These are phyloP conservation scores for Mus pahari DNA, from an alignment of 2,113 vertebrate species.

Conservation along the genomic window DNA sequence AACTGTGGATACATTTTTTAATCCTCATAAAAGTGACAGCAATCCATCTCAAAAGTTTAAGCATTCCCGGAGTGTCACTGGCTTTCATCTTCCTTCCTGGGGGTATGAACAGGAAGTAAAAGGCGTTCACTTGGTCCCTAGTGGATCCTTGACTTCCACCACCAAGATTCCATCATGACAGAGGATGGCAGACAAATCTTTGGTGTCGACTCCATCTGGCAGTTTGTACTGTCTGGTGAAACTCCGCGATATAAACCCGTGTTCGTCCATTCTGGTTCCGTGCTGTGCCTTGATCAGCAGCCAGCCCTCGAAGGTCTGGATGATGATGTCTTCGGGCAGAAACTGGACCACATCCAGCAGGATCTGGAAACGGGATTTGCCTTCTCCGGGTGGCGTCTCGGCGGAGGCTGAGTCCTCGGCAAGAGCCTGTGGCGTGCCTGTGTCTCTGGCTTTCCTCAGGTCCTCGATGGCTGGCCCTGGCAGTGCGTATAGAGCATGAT, in stretches of 20 bases:
- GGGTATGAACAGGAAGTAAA: constrained; percentile 43
- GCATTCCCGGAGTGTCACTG: accelerated
- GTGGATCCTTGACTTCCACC: constrained; percentile 86
- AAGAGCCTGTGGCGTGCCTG: not conserved
- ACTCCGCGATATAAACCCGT: constrained; percentile 89
- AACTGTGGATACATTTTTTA: constrained; percentile 64
- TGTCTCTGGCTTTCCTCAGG: not conserved
- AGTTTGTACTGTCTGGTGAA: constrained; percentile 90
- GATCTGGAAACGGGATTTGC: constrained; percentile 83
- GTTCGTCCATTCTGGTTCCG: constrained; percentile 89
- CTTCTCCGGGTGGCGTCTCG: not conserved
- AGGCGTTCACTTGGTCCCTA: constrained; percentile 70
- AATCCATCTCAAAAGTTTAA: not conserved
- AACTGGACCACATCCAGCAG: constrained; percentile 92
- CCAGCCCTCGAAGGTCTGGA: constrained; percentile 93
- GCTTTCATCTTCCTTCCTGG: not conserved
- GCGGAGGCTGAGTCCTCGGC: accelerated
- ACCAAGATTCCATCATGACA: constrained; percentile 92
- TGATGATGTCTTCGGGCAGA: constrained; percentile 91
- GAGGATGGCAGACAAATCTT: constrained; percentile 88
- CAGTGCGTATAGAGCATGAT: constrained; percentile 89
- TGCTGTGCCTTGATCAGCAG: constrained; percentile 91
- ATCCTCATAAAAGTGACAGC: constrained; percentile 60
- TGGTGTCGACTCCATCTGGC: constrained; percentile 85
- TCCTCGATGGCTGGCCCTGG: constrained; percentile 85